These are phyloP conservation scores for Trichonephila clavata DNA, from an alignment of 1,140 invertebrate species.

Conservation along the genomic window DNA sequence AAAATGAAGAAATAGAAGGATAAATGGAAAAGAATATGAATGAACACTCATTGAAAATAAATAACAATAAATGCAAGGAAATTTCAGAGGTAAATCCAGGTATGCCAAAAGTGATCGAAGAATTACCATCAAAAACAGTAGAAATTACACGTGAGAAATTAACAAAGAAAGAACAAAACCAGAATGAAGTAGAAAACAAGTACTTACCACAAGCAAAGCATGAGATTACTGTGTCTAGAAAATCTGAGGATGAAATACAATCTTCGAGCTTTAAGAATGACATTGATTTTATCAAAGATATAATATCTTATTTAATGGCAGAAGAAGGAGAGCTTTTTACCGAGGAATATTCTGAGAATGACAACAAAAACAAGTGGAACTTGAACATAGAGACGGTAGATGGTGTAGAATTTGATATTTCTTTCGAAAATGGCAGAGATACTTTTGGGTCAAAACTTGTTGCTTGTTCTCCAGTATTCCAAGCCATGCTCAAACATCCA, in stretches of 20 bases:
- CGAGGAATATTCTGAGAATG: neutral
- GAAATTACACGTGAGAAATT: too few species aligned
- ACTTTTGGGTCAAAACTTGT: neutral
- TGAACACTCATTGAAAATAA: too few species aligned
- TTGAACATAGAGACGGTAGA: neutral
- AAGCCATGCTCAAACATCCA: neutral
- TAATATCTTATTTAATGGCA: neutral
- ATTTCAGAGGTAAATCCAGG: too few species aligned
- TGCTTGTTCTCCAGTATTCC: neutral
- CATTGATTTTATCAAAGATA: neutral
- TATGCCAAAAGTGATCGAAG: too few species aligned
- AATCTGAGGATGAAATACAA: neutral
- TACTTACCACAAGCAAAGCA: too few species aligned
- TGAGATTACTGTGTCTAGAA: too few species aligned
- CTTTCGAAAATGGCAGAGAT: neutral
- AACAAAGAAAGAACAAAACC: too few species aligned
- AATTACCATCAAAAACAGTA: too few species aligned
- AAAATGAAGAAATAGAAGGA: neutral
- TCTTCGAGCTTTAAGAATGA: neutral
- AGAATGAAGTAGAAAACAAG: too few species aligned
- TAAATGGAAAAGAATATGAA: too few species aligned
- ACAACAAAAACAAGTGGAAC: neutral
- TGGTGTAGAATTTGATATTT: neutral
- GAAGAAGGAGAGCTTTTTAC: neutral
- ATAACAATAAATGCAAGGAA: too few species aligned